These are phyloP conservation scores for Nebria ingens DNA, from an alignment of 1,140 invertebrate genomes.

Conservation along the genomic window DNA sequence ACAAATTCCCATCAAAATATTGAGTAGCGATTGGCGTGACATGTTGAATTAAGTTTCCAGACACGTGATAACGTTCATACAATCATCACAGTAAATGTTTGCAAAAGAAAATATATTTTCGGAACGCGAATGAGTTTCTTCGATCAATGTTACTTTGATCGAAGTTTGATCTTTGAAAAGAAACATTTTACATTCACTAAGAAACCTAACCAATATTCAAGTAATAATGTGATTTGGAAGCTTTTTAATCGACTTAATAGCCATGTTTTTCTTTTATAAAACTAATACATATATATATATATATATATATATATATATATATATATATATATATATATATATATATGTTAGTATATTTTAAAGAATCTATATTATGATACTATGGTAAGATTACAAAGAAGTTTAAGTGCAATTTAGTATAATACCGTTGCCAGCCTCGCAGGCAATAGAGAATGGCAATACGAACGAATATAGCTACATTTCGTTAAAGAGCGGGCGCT, in stretches of 20 bases:
- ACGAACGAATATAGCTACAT: not conserved
- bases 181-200: too few species aligned
- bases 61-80: not conserved
- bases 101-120: not conserved
- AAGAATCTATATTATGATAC: too few species aligned
- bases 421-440: too few species aligned
- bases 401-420: too few species aligned
- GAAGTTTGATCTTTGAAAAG: too few species aligned
- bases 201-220: too few species aligned
- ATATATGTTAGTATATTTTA: not conserved
- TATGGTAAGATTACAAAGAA: too few species aligned
- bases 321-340: not conserved
- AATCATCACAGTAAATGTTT: not conserved
- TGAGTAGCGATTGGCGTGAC: not conserved
- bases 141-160: too few species aligned
- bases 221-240: too few species aligned
- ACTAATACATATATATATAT: not conserved
- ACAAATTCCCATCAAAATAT: not conserved
- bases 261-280: too few species aligned
- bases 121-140: too few species aligned
- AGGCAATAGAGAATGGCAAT: not conserved
- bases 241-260: too few species aligned
- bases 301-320: not conserved
- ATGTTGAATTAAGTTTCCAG: not conserved
- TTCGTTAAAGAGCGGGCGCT: not conserved